Evolutionary conservation across 2,797 vertebrate genomes (phyloP).

Genomic region (Orestias chungarensis): DNA sequence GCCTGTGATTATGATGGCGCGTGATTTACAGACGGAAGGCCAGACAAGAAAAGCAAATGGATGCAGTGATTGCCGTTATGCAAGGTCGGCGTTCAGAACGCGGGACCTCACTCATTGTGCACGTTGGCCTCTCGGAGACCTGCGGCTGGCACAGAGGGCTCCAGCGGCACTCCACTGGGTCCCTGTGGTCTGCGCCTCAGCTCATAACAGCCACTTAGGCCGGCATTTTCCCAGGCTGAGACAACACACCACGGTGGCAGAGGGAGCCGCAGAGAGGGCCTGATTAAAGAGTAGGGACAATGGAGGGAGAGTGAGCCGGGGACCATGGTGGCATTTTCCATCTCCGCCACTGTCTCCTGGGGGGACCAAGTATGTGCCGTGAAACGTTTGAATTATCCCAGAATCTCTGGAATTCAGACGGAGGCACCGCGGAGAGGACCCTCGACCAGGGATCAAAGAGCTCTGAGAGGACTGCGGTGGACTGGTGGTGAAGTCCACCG

Average conservation of each 20-base stretch:
- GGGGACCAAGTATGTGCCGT: slow-evolving; percentile 77
- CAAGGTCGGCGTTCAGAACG: slow-evolving; percentile 56
- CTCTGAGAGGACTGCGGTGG: slow-evolving; percentile 72
- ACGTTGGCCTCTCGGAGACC: slow-evolving; percentile 68
- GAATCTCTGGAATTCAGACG: slow-evolving; percentile 84
- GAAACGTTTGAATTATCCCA: slow-evolving; percentile 83
- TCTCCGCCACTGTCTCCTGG: slow-evolving; percentile 75
- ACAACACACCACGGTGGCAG: slow-evolving; percentile 81
- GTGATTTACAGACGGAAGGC: slow-evolving; percentile 55
- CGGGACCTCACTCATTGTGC: slow-evolving; percentile 63
- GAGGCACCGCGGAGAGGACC: slow-evolving; percentile 79
- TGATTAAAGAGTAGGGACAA: slow-evolving; percentile 86
- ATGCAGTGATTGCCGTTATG: slow-evolving; percentile 51
- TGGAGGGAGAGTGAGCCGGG: slow-evolving; percentile 75
- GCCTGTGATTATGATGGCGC: slow-evolving; percentile 59
- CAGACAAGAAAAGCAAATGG: slow-evolving; percentile 56
- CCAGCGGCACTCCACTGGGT: slow-evolving; percentile 71
- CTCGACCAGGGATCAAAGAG: slow-evolving; percentile 81
- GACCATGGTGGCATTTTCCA: slow-evolving; percentile 80
- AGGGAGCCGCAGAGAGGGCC: slow-evolving; percentile 74
- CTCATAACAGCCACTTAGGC: slow-evolving; percentile 76
- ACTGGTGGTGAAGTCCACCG: slow-evolving; percentile 70
- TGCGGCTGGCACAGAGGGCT: slow-evolving; percentile 72
- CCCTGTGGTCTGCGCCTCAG: slow-evolving; percentile 72
- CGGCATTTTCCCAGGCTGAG: slow-evolving; percentile 83